Percentiles rank a stretch among this genome's conserved stretches.
Conservation (phyloP, 2,888 invertebrate species). For the Formica aserva region DNA sequence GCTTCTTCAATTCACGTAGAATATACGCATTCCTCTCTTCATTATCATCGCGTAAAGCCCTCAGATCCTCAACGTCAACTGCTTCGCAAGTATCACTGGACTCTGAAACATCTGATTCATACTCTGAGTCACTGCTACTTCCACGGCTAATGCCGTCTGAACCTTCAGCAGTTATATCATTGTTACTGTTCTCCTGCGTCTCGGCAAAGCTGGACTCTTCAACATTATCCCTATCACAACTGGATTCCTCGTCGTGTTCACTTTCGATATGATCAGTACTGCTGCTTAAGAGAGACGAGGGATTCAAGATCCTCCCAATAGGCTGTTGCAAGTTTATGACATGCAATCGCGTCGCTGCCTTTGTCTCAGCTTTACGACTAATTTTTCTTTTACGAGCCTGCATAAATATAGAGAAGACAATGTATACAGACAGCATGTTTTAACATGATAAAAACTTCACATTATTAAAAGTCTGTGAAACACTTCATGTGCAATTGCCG, state of each 20-base stretch:
- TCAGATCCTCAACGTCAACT: background rate
- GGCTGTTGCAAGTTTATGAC: background rate
- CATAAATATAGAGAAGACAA: too few relatives aligned
- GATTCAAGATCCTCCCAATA: background rate
- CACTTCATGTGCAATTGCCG: background rate
- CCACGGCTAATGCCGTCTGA: background rate
- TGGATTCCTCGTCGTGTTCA: background rate
- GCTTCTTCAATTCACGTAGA: background rate
- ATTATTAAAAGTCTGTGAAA: background rate
- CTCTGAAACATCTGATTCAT: background rate
- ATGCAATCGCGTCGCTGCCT: background rate
- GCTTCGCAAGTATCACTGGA: background rate
- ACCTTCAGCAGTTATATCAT: background rate
- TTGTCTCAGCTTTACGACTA: background rate
- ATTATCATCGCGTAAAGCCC: slow-evolving; percentile 1
- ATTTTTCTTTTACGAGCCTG: slow-evolving; percentile 22
- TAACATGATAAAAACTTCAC: background rate
- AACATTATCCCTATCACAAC: background rate
- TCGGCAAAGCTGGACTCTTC: background rate
- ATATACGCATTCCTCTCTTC: slow-evolving; percentile 2
- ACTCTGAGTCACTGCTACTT: background rate
- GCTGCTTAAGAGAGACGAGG: background rate
- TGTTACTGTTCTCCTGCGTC: background rate
- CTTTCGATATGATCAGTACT: background rate
- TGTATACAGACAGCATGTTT: too few relatives aligned